Evolutionary conservation across 2,797 vertebrate species (phyloP).

Genomic region (Aphelocoma californica): DNA sequence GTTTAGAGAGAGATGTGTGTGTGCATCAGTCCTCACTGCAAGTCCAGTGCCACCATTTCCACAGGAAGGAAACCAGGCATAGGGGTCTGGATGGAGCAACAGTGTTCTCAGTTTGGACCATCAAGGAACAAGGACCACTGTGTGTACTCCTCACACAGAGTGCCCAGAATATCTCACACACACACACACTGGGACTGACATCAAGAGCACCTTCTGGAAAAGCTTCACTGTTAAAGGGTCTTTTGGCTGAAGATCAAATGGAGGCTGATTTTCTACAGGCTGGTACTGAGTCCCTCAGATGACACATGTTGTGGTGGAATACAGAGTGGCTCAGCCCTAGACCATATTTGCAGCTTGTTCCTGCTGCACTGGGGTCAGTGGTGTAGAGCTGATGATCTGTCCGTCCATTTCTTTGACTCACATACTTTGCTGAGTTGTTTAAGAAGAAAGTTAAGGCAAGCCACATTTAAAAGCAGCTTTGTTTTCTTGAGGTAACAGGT

Average conservation of each 20-base stretch:
- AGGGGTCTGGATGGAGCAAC: neutral
- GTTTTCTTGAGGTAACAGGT: slow-evolving; percentile 52
- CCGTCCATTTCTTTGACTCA: neutral
- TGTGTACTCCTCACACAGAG: neutral
- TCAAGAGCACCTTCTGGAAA: neutral
- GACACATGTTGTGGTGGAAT: neutral
- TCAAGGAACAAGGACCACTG: neutral
- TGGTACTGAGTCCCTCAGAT: neutral
- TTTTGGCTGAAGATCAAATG: neutral
- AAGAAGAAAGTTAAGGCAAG: slow-evolving; percentile 33
- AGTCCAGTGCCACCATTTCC: neutral
- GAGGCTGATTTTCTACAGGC: neutral
- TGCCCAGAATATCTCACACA: neutral
- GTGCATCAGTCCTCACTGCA: neutral
- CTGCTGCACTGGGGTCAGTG: neutral
- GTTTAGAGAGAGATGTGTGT: neutral
- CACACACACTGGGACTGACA: no score
- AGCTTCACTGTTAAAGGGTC: neutral
- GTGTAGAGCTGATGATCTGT: neutral
- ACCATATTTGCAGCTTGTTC: neutral
- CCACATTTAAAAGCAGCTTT: slow-evolving; percentile 40
- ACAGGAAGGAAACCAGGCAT: neutral
- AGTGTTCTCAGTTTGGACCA: neutral
- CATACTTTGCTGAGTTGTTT: neutral
- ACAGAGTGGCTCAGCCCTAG: neutral